Base-by-base conservation (phyloP, 2,888 invertebrate species). In the Calameuta idolon region DNA sequence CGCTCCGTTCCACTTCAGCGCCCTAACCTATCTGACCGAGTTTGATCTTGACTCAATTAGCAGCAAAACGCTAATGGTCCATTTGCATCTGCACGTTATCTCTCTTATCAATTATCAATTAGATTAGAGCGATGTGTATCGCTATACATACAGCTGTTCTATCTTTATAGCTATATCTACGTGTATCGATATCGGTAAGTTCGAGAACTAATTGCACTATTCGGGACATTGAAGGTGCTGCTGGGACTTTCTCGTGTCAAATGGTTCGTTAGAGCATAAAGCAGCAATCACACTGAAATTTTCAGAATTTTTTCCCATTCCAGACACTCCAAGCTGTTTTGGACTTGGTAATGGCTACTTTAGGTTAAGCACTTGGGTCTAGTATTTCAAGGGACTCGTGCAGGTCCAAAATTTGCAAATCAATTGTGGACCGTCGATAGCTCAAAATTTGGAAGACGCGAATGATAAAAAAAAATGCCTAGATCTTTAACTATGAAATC, bases 1-100 rank as follows among this genome's bases (percentile, higher is more conserved):
- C 9, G 5, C 33, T 31, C 40, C 34, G 15, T 75, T 55, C 23
- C 74, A 33, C 71, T 37, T 76, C 74, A 37, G 80, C 73, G 3
- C 79, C 82, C 23, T 37, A 37, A 55, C 5, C 40, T 55, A 1
- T 9, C 9, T 9, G 55, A 23, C 55, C 23, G 55, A 55, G 1
- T 1, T 2, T 2, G 55, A 55, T 55, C 23, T 55, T 23, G 23
- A 55, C 40, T 55, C 23, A 40, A 15, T 40, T 40, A 23, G 55
- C 55, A 23, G 55, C 55, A 55, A 23, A 55, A 23, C 9, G 5
- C 23, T 55, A 23, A 55, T 55, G 55, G 55, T 23, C 55, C 9
- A 55, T 55, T 23, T 55, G 55, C 55, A 55, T 55, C 2, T 55
- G 55, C 55, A 23, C 23, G 23, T 55, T 55, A 23, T 55, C 23